A percentile compares a stretch with the other conserved stretches of the same genome.
These are phyloP conservation scores for Heterohyrax brucei DNA, from an alignment of 2,797 vertebrate genomes.

Conservation along the genomic window DNA sequence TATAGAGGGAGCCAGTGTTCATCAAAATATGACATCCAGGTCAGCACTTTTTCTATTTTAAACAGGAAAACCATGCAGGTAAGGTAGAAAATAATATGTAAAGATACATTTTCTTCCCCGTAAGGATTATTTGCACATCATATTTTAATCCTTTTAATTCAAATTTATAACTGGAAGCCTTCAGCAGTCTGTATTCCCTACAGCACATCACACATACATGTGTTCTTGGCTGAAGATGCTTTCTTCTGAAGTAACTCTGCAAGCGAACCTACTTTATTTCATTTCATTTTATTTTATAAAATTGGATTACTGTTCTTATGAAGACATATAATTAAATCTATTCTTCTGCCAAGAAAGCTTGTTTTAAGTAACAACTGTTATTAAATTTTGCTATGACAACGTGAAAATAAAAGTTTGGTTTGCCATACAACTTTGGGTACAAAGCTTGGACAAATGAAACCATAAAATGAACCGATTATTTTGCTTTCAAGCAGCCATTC, in stretches of 20 bases:
- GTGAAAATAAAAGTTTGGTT: conserved; percentile 69
- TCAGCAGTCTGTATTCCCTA: neutral
- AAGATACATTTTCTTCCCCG: neutral
- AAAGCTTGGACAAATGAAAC: conserved; percentile 75
- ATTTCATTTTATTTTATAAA: conserved; percentile 75
- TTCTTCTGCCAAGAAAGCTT: conserved; percentile 66
- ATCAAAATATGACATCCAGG: neutral
- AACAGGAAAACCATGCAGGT: neutral
- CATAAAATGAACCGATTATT: conserved; percentile 71
- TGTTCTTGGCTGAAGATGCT: conserved; percentile 7
- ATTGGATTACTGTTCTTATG: conserved; percentile 67
- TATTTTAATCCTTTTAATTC: conserved; percentile 49
- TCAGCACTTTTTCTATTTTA: neutral
- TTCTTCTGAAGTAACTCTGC: conserved; percentile 54
- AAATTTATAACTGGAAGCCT: conserved; percentile 32
- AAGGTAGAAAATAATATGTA: conserved; percentile 31
- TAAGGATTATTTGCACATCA: neutral
- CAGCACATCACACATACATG: neutral
- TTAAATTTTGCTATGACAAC: conserved; percentile 65
- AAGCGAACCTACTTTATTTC: conserved; percentile 38
- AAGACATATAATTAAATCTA: conserved; percentile 77
- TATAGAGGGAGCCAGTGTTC: neutral
- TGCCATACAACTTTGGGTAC: conserved; percentile 40
- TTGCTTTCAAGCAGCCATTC: conserved; percentile 74
- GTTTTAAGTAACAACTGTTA: conserved; percentile 76